These are phyloP conservation scores for Chondrosia reniformis DNA, from an alignment of 37 sponge, comb jelly and placozoan species.

Conservation along the genomic window DNA sequence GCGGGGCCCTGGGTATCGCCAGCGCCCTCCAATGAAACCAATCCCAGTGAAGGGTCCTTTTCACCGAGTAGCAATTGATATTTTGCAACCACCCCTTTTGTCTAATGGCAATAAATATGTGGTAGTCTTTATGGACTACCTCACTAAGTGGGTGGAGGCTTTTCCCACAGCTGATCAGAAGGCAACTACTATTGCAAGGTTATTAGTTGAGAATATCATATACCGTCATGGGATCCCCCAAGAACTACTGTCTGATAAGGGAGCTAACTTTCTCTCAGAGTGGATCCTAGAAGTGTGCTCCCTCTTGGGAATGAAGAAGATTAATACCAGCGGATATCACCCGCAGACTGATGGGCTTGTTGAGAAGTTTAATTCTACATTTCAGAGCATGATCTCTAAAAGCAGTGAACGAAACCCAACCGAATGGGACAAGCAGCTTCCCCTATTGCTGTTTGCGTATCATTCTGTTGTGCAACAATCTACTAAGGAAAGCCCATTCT, in stretches of 20 bases:
- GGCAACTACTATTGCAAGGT: slow-evolving; percentile 17
- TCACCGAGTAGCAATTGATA: slow-evolving; percentile 47
- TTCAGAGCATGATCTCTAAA: slow-evolving; percentile 39
- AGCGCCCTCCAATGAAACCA: slow-evolving; percentile 40
- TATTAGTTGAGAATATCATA: slow-evolving; percentile 35
- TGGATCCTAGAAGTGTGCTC: slow-evolving; percentile 34
- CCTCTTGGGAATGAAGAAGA: slow-evolving; percentile 34
- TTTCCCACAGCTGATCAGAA: slow-evolving; percentile 49
- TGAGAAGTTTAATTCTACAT: slow-evolving; percentile 39
- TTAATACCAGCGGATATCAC: slow-evolving; percentile 41
- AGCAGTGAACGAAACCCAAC: background rate
- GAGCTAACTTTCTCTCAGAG: slow-evolving; percentile 32
- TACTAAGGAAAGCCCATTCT: slow-evolving; percentile 44
- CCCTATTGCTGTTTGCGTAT: slow-evolving; percentile 49
- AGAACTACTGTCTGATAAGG: slow-evolving; percentile 41
- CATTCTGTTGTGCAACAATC: slow-evolving; percentile 29
- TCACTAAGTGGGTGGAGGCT: slow-evolving; percentile 53
- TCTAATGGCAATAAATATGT: slow-evolving; percentile 39
- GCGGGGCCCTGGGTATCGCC: slow-evolving; percentile 14
- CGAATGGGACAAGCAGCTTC: slow-evolving; percentile 51
- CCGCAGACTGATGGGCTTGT: slow-evolving; percentile 47
- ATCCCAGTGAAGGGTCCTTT: slow-evolving; percentile 50
- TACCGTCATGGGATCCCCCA: slow-evolving; percentile 41
- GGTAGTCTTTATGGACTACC: slow-evolving; percentile 49
- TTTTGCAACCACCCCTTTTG: slow-evolving; percentile 41